Evolutionary conservation across 2,113 vertebrate genomes (phyloP), one percentile per base, ranked within the genome.

Genomic region (Thryonomys swinderianus): DNA sequence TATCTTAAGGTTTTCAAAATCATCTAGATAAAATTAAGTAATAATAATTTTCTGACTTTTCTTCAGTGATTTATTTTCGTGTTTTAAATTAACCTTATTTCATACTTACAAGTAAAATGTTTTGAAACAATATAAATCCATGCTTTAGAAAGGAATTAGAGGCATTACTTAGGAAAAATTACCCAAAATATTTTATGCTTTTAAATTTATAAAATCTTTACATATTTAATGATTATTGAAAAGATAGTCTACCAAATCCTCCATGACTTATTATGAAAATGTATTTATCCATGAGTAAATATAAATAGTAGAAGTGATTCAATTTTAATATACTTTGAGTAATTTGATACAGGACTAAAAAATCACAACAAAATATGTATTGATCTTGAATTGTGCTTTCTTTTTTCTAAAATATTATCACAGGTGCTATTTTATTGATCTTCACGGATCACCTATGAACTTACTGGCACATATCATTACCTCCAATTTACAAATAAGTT

Each of bases 81-180:
- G 25, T 42, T 93, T 92, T 92, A 79, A 73, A 74, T 74, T 25
- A 34, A 13, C 11, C 14, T 4, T 76, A 73, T 40, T 92, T 95
- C 20, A 73, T 61, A 83, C 82, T 90, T 79, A 83, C 2, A 92
- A 48, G 12, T 48, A 89, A 95, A 85, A 78, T 88, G 61, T 80
- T 76, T 85, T 71, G 82, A 78, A 89, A 57, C 48, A 59, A 84
- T 53, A 81, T 76, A 88, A 92, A 76, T 81, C 13, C 30, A 40
- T 67, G 1, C 67, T 74, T 14, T 84, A 2, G 7, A 55, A 85
- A 79, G 32, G 0, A 85, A 88, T 92, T 51, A 74, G 32, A 59
- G 40, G 2, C 27, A 62, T 64, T 87, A 14, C 32, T 76, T n/a
- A 51, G 6, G 5, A 55, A 7, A 55, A 78, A 91, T 91, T 40